Conservation (phyloP, 2,797 vertebrate genomes). For the Spea hammondii region DNA sequence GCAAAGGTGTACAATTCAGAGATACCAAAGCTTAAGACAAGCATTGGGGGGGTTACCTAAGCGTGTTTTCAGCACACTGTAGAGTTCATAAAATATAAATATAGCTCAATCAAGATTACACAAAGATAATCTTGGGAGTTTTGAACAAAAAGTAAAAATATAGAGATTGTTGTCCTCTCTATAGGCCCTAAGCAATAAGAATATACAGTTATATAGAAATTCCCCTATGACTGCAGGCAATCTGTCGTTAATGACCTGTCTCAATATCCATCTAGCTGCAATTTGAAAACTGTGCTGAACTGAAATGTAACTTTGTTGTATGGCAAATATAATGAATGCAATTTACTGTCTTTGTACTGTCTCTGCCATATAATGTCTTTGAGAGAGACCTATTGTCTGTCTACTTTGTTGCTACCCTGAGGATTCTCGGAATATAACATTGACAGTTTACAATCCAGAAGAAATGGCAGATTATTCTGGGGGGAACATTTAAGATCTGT, state of each 20-base stretch:
- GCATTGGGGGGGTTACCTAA: too few species aligned
- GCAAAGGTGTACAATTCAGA: too few species aligned
- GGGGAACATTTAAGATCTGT: conserved; percentile 21
- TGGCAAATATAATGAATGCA: conserved; percentile 25
- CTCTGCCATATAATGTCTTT: conserved; percentile 13
- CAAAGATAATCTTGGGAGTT: too few species aligned
- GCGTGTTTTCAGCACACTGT: too few species aligned
- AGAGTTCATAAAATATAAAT: too few species aligned
- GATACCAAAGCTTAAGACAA: too few species aligned
- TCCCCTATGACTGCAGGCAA: not conserved
- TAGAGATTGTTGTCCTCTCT: too few species aligned
- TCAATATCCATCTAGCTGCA: conserved; percentile 1
- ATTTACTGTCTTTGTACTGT: conserved; percentile 41
- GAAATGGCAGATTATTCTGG: conserved; percentile 8
- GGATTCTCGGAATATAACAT: conserved; percentile 20
- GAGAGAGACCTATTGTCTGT: conserved; percentile 19
- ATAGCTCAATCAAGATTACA: too few species aligned
- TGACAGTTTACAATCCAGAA: not conserved
- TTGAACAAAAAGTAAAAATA: too few species aligned
- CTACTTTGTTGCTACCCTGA: conserved; percentile 34
- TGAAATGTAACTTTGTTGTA: conserved; percentile 18
- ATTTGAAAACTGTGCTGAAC: conserved; percentile 25
- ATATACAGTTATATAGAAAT: too few species aligned
- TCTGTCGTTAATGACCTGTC: not conserved
- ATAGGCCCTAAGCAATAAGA: too few species aligned